Percentiles rank a stretch among this genome's conserved stretches.
phyloP scores from a whole-genome alignment of 2,888 invertebrate species.

The Dasysyrphus albostriatus region DNA sequence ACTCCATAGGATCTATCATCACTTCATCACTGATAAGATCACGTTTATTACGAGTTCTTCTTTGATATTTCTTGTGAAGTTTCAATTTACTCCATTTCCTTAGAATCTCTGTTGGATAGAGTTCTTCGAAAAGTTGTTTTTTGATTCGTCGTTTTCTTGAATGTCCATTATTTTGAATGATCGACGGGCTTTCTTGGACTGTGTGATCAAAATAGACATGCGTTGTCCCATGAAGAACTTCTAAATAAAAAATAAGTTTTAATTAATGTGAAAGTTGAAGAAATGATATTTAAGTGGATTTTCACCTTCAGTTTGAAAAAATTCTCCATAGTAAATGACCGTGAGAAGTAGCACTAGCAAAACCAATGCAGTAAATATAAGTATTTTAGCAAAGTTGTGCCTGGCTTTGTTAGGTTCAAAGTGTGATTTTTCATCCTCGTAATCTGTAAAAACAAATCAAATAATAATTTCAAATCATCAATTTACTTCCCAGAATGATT shows the following conservation, averaged over 20 bases:
- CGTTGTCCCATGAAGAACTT: slow-evolving; percentile 22
- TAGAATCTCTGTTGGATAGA: neutral
- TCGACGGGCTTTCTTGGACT: neutral
- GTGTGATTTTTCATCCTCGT: neutral
- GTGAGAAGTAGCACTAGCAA: slow-evolving; percentile 31
- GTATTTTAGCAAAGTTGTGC: slow-evolving; percentile 4
- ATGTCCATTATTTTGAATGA: neutral
- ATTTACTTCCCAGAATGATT: no score
- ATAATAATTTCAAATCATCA: no score
- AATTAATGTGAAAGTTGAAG: neutral
- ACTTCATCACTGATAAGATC: neutral
- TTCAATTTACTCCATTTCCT: slow-evolving; percentile 4
- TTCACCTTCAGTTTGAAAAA: slow-evolving; percentile 48
- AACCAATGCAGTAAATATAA: neutral
- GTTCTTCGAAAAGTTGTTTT: neutral
- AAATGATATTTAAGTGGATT: neutral
- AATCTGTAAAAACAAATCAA: neutral
- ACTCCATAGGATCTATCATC: slow-evolving; percentile 55
- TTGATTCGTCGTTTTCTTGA: neutral
- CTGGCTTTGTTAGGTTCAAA: slow-evolving; percentile 1
- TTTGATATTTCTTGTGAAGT: neutral
- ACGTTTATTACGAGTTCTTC: slow-evolving; percentile 4
- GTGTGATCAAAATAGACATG: neutral
- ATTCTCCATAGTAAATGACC: slow-evolving; percentile 42
- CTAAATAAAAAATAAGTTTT: slow-evolving; percentile 16